Conservation (phyloP, 2,113 vertebrate species). For the Sakesphorus luctuosus region DNA sequence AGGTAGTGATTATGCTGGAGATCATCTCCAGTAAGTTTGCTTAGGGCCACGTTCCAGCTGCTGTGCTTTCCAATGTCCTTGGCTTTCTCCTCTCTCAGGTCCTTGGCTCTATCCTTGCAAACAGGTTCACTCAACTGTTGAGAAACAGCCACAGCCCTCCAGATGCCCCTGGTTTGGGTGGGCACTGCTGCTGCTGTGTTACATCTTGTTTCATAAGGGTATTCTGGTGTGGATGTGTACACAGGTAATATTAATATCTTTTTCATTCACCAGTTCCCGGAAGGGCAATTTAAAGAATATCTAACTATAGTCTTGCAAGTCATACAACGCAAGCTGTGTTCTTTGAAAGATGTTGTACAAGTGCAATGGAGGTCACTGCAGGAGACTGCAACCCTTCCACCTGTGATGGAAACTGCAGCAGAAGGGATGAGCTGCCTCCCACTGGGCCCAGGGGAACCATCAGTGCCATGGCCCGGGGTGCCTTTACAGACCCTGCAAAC, state of each 20-base stretch:
- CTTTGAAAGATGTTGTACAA: background rate
- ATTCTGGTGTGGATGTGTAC: background rate
- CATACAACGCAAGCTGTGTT: background rate
- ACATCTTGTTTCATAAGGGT: background rate
- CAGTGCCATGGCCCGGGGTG: background rate
- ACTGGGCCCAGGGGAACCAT: background rate
- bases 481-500: background rate
- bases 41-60: background rate
- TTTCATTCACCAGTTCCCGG: background rate
- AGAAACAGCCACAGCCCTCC: background rate
- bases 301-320: background rate
- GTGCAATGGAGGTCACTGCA: background rate
- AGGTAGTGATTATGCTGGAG: background rate
- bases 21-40: background rate
- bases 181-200: background rate
- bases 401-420: background rate
- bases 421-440: background rate
- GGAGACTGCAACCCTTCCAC: fast-evolving
- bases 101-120: background rate
- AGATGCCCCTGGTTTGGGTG: background rate
- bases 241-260: background rate
- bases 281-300: background rate
- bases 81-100: background rate
- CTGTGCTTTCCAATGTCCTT: background rate
- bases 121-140: background rate